These are phyloP conservation scores for Drosophila peninsularis DNA, from an alignment of 2,888 invertebrate genomes.

Conservation along the genomic window DNA sequence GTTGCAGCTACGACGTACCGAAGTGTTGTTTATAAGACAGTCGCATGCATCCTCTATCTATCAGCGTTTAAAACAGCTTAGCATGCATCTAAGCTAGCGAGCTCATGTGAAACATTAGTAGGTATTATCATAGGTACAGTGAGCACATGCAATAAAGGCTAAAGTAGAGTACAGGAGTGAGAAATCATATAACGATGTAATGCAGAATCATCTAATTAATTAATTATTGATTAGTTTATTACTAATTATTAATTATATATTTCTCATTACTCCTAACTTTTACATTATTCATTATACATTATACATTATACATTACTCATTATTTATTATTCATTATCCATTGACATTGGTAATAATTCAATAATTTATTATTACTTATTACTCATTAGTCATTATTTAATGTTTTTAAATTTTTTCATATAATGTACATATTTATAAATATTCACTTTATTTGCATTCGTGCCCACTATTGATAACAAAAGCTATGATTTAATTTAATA, in stretches of 20 bases:
- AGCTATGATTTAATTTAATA: neutral
- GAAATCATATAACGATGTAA: neutral
- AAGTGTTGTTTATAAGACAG: conserved; percentile 19
- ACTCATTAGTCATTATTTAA: too few species aligned
- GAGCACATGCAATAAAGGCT: neutral
- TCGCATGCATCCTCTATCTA: conserved; percentile 31
- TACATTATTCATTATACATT: neutral
- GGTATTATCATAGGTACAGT: conserved; percentile 19
- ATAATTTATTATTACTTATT: neutral
- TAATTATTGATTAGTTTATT: neutral
- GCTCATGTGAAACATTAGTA: conserved; percentile 1
- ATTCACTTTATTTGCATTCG: neutral
- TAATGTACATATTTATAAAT: neutral
- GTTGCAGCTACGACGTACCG: conserved; percentile 19
- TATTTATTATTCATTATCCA: neutral
- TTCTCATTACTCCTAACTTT: neutral
- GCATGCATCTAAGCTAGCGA: conserved; percentile 15
- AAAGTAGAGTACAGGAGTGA: neutral
- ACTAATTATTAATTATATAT: neutral
- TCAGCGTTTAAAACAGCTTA: conserved; percentile 36
- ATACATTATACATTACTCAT: neutral
- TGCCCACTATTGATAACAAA: neutral
- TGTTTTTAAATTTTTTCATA: neutral
- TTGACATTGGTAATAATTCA: neutral
- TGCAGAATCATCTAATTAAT: neutral